Base-by-base conservation (phyloP, 2,797 vertebrate genomes). In the Microctenopoma lineatum region DNA sequence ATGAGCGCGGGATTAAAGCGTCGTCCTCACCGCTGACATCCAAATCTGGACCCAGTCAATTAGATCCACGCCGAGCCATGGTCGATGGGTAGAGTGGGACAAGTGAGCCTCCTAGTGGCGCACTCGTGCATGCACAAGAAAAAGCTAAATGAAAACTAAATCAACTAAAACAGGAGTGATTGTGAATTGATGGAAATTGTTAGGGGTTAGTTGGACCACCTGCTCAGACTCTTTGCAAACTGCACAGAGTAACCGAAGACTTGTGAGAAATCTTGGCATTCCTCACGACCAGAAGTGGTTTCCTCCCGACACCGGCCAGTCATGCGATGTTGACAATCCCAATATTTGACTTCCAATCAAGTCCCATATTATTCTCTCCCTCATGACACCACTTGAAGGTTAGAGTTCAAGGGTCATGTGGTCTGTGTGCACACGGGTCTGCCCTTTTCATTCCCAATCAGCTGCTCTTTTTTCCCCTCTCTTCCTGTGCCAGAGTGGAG, bases 371-470 rank as follows among this genome's bases (percentile, higher is more conserved):
- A 2, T 57, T 32, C 62, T 74, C 72, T 81, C 86, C 83, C 82
- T 70, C 60, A 21, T 77, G 86, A 70, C 77, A 58, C 82, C 11
- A 69, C 61, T 59, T 79, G 90, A 94, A 93, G 93, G 92, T 89
- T 73, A 79, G 64, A 90, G 93, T 90, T 92, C 84, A 93, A 89
- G 87, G 91, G 90, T 92, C 83, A 14, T 44, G 70, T 76, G 75
- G 87, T 80, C 80, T 75, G 88, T 88, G 85, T 79, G 83, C 81
- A 84, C 85, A 84, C 60, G 38, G 62, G 47, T 32, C 69, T 92
- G 90, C 88, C 90, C 90, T 93, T 93, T 93, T 91, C 88, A 86
- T 80, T 84, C 87, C 83, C 82, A 83, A 88, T 92, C 84, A 88
- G 75, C 66, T 47, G 42, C 73, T 79, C 53, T 38, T 70, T 77